Percentiles rank a stretch among this genome's conserved stretches.
Evolutionary conservation across 2,888 invertebrate species (phyloP).

Genomic region (Punctoribates punctum): DNA sequence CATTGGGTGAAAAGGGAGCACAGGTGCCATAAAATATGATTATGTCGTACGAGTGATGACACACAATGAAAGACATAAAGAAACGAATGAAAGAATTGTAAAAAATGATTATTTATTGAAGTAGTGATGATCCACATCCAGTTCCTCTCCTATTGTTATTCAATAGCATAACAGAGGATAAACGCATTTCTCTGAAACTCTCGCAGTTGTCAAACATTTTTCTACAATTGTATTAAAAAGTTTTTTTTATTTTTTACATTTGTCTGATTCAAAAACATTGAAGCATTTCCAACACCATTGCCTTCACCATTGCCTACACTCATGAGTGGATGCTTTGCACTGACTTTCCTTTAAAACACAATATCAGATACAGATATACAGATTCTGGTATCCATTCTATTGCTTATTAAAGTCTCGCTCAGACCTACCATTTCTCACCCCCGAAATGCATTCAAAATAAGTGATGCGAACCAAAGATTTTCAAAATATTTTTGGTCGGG

Average conservation of each 20-base stretch:
- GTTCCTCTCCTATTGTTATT: constrained; percentile 8
- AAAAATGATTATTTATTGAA: constrained; percentile 29
- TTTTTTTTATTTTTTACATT: background rate
- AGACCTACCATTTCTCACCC: background rate
- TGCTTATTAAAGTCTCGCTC: constrained; percentile 5
- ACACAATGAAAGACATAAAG: constrained; percentile 4
- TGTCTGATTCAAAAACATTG: constrained; percentile 33
- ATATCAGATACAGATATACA: background rate
- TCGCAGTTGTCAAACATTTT: constrained; percentile 24
- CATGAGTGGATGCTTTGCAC: background rate
- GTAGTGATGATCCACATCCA: constrained; percentile 17
- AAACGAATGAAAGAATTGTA: background rate
- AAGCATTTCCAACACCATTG: too few relatives aligned
- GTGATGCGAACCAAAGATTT: constrained; percentile 11
- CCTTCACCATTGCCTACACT: too few relatives aligned
- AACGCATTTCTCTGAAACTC: background rate
- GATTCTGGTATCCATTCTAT: too few relatives aligned
- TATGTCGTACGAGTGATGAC: background rate
- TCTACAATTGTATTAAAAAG: background rate
- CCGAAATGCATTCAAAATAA: background rate
- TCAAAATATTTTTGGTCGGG: background rate
- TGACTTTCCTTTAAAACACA: constrained; percentile 4
- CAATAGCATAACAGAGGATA: constrained; percentile 4
- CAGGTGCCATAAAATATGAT: constrained; percentile 15
- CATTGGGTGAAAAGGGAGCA: constrained; percentile 8